Evolutionary conservation across 2,888 invertebrate genomes (phyloP).

Genomic region (Smittia aterrima): DNA sequence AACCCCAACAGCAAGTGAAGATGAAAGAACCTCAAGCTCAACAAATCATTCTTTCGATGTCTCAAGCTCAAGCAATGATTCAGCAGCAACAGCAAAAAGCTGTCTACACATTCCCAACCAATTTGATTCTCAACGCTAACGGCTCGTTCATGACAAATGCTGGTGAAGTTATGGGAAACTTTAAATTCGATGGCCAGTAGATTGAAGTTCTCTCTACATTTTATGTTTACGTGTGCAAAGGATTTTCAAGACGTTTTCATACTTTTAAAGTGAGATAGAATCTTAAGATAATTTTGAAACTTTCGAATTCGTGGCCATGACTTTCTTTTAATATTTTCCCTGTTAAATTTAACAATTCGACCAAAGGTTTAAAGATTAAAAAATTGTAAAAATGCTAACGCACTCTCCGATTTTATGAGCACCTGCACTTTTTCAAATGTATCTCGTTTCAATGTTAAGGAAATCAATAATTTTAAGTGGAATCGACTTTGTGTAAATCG

Average conservation of each 20-base stretch:
- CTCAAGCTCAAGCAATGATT: slow-evolving; percentile 14
- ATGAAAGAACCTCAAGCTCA: slow-evolving; percentile 47
- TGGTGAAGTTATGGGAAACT: not conserved
- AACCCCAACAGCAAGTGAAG: slow-evolving; percentile 49
- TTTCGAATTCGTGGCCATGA: no score
- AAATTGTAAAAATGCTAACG: no score
- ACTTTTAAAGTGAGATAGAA: no score
- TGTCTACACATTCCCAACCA: slow-evolving; percentile 21
- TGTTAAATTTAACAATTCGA: no score
- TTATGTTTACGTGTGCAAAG: no score
- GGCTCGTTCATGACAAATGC: not conserved
- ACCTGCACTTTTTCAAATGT: not conserved
- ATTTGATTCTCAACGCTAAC: slow-evolving; percentile 17
- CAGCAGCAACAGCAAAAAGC: not conserved
- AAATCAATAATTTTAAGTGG: not conserved
- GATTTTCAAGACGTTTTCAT: no score
- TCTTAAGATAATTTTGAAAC: no score
- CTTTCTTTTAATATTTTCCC: no score
- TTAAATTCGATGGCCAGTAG: not conserved
- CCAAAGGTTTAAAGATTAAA: no score
- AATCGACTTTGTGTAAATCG: not conserved
- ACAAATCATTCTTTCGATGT: slow-evolving; percentile 44
- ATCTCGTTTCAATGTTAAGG: not conserved
- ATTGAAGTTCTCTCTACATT: no score
- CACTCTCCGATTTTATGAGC: not conserved